Percentiles rank a stretch among this genome's conserved stretches.
phyloP scores from a whole-genome alignment of 1,140 invertebrate genomes.

The Drosophila lowei region DNA sequence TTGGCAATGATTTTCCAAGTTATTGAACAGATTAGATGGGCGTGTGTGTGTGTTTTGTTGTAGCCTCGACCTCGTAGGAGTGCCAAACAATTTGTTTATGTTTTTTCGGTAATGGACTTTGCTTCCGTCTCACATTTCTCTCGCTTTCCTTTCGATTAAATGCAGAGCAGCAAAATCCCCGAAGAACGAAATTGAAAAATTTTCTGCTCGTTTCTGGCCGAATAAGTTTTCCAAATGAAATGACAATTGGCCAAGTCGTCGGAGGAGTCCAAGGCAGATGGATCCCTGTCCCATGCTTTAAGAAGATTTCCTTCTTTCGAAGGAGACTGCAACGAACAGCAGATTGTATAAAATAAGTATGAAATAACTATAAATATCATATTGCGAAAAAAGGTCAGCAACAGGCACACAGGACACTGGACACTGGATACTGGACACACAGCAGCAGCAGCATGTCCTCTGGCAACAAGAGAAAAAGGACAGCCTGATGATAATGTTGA shows the following conservation, averaged over 20 bases:
- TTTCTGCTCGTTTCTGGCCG: conserved; percentile 64
- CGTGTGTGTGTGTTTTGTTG: conserved; percentile 62
- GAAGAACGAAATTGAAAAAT: conserved; percentile 70
- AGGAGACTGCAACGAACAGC: conserved; percentile 35
- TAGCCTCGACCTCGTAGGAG: conserved; percentile 22
- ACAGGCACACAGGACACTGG: conserved; percentile 36
- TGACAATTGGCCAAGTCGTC: conserved; percentile 49
- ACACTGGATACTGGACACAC: conserved; percentile 15
- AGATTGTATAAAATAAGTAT: conserved; percentile 78
- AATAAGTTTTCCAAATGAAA: conserved; percentile 73
- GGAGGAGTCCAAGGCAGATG: background rate
- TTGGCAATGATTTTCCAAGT: conserved; percentile 82
- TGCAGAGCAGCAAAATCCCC: conserved; percentile 49
- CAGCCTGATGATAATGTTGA: conserved; percentile 47
- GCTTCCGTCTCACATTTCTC: conserved; percentile 17
- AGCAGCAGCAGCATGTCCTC: conserved; percentile 6
- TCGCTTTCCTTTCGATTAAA: conserved; percentile 54
- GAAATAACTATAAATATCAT: conserved; percentile 80
- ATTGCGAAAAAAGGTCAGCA: conserved; percentile 70
- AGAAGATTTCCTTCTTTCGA: conserved; percentile 60
- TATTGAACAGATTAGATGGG: conserved; percentile 81
- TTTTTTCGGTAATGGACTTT: conserved; percentile 42
- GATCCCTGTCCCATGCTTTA: conserved; percentile 49
- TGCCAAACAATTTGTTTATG: conserved; percentile 77
- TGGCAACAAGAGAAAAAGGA: background rate